These are phyloP conservation scores for Poecile montanus DNA, from an alignment of 2,797 vertebrate species.

Conservation along the genomic window DNA sequence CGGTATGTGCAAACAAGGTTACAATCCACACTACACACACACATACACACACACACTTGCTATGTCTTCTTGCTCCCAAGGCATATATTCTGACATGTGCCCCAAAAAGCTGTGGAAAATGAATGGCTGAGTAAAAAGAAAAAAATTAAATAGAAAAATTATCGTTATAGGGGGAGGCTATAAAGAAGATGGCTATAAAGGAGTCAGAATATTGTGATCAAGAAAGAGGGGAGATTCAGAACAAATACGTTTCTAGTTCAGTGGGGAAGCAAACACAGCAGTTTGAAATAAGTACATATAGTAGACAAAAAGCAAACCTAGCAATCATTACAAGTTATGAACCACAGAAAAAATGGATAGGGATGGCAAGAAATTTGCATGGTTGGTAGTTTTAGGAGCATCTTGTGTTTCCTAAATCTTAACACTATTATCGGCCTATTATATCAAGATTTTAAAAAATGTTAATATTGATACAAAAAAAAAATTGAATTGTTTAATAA, in stretches of 20 bases:
- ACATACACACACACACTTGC: neutral
- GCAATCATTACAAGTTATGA: neutral
- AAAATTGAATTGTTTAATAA: neutral
- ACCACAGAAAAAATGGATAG: neutral
- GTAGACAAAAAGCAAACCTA: neutral
- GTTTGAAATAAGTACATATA: neutral
- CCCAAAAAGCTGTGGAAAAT: neutral
- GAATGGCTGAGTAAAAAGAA: neutral
- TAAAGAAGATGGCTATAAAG: neutral
- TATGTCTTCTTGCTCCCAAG: neutral
- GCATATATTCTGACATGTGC: neutral
- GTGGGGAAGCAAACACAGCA: neutral
- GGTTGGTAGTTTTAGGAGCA: neutral
- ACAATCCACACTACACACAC: neutral
- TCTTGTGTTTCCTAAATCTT: neutral
- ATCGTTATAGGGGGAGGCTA: neutral
- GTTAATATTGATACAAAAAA: neutral
- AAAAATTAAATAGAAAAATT: neutral
- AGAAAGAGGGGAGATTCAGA: neutral
- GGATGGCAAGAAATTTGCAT: neutral
- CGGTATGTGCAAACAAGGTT: neutral
- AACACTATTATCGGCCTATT: neutral
- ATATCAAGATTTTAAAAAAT: neutral
- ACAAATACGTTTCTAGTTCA: neutral
- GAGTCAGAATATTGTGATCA: neutral